These are phyloP conservation scores for Trachemys scripta DNA, from an alignment of 2,113 vertebrate genomes.

Conservation along the genomic window DNA sequence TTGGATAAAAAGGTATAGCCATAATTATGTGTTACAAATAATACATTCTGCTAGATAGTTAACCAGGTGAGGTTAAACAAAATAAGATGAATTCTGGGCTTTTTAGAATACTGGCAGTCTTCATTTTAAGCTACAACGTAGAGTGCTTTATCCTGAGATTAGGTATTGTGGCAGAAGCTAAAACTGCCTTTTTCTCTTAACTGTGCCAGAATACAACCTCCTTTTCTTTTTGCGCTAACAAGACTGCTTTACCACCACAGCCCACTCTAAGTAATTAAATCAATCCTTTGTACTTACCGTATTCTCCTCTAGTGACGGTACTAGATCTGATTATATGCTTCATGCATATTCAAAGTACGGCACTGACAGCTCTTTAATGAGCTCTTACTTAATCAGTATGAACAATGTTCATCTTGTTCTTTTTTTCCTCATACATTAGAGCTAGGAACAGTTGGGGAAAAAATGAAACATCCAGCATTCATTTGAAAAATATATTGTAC, in stretches of 20 bases:
- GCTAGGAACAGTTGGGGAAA: constrained; percentile 85
- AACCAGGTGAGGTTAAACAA: constrained; percentile 86
- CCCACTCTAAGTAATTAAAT: constrained; percentile 99
- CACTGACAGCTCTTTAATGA: constrained; percentile 98
- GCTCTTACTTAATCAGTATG: constrained; percentile 97
- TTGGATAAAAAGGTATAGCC: constrained; percentile 65
- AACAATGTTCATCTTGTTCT: constrained; percentile 99
- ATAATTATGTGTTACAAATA: constrained; percentile 71
- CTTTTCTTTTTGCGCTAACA: constrained; percentile 90
- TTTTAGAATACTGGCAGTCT: constrained; percentile 86
- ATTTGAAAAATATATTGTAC: constrained; percentile 93
- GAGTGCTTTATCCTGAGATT: constrained; percentile 91
- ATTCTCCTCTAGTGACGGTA: constrained; percentile 90
- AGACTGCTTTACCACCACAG: constrained; percentile 90
- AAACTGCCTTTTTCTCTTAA: constrained; percentile 88
- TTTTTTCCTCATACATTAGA: constrained; percentile 89
- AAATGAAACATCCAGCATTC: constrained; percentile 88
- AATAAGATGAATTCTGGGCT: constrained; percentile 84
- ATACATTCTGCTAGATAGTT: constrained; percentile 77
- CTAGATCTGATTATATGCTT: constrained; percentile 95
- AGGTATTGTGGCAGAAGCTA: constrained; percentile 93
- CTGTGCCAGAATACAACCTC: constrained; percentile 89
- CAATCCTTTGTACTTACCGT: constrained; percentile 95
- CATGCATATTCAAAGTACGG: constrained; percentile 97
- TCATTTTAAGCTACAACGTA: constrained; percentile 87